Base-by-base conservation (phyloP, 2,888 invertebrate species). In the Steromphala cineraria region DNA sequence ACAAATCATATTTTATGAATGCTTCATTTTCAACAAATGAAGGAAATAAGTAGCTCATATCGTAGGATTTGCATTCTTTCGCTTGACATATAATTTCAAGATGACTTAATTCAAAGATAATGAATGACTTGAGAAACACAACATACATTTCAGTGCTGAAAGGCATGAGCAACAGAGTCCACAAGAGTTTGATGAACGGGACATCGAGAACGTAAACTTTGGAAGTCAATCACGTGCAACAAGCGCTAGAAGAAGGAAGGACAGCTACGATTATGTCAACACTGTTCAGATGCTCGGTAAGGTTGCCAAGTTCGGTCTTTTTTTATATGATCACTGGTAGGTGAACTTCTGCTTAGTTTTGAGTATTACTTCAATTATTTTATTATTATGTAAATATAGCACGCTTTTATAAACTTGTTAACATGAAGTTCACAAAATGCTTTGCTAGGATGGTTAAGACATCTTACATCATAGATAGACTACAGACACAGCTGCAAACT, bases 211-310 rank as follows among this genome's bases (percentile, higher is more conserved):
- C 71, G 90, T 90, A 1, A 90, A 87, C 78, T 82, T 87, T 62
- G 78, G 82, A 80, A 85, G 83, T 74, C 31, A 55, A n/a, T 81
- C 85, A 8, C 83, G 89, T 8, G 78, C 84, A 15, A 79, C 86
- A 8, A 89, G 88, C 86, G 86, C 88, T 2, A 82, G 85, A 52
- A 91, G 90, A 81, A 84, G 91, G 15, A 87, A 86, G 46, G 91
- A 93, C 84, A 93, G 92, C 81, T 93, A 92, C 83, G 92, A 93
- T 81, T 93, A 92, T 79, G 82, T 89, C 74, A 90, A 91, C 86
- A 91, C 93, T 56, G 89, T 92, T 7, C 92, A 93, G 82, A 89
- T 93, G 89, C 85, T 93, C n/a, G 92, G 92, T 92, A 85, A 76
- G 40, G 10, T 24, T 21, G 31, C 24, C 4, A 24, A 53, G 46